A percentile compares a stretch with the other conserved stretches of the same genome.
phyloP scores from a whole-genome alignment of 2,888 invertebrate genomes.

The Oxystoma pomonae region DNA sequence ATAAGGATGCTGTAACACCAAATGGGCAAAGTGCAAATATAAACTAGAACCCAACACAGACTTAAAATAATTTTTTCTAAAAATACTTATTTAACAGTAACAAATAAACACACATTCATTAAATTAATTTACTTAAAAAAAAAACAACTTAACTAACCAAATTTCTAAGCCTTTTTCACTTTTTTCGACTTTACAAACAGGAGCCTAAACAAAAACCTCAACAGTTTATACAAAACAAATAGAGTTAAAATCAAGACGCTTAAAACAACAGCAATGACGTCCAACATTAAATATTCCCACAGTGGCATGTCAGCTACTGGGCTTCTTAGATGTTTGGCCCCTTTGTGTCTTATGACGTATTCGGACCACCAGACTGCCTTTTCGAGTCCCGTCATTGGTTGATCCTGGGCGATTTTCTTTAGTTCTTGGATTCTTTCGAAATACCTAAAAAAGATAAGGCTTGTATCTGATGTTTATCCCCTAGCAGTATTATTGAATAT shows the following conservation, averaged over 20 bases:
- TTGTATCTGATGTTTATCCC: too few species aligned
- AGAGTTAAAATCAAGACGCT: not conserved
- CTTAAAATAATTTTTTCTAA: too few species aligned
- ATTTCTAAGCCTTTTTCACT: not conserved
- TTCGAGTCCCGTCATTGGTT: slow-evolving; percentile 32
- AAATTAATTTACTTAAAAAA: too few species aligned
- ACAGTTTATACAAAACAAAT: not conserved
- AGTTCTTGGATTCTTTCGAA: slow-evolving; percentile 5
- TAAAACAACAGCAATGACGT: slow-evolving; percentile 32
- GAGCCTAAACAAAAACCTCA: not conserved
- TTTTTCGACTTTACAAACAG: not conserved
- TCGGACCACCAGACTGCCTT: slow-evolving; percentile 37
- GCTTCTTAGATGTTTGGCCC: slow-evolving; percentile 49
- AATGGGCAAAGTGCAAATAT: too few species aligned
- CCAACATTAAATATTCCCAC: slow-evolving; percentile 47
- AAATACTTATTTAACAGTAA: too few species aligned
- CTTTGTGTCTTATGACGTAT: slow-evolving; percentile 37
- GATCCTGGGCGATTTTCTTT: slow-evolving; percentile 13
- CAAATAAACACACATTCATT: too few species aligned
- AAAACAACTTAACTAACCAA: too few species aligned
- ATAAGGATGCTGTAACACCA: too few species aligned
- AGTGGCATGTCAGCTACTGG: slow-evolving; percentile 46
- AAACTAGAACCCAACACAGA: too few species aligned
- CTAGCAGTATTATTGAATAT: too few species aligned
- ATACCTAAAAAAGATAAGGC: too few species aligned